Base-by-base conservation (phyloP, 2,113 vertebrate genomes). In the Colius striatus region DNA sequence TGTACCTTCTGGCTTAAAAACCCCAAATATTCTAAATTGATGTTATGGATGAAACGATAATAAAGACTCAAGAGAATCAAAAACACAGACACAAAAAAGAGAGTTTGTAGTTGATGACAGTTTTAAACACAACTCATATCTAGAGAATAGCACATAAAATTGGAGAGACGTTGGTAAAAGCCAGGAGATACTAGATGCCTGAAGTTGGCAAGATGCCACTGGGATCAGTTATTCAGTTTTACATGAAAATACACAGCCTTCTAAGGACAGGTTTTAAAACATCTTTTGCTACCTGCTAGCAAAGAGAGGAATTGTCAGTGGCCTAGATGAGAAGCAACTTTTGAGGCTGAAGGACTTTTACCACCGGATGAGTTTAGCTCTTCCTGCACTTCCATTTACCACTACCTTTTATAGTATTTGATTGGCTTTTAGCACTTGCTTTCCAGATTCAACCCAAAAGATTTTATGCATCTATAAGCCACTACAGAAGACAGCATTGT, bases 151-250 rank as follows among this genome's bases (percentile, higher is more conserved):
- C 74, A 43, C 20, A 63, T 32, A 89, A 81, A 90, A 92, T 1
- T 23, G 41, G 32, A 78, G 54, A 81, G 57, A 48, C 58, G 38
- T 32, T 84, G 5, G 3, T 22, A 65, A 72, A 87, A 93, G 55
- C 12, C 72, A 47, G 2, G 5, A 87, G 78, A 55, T 47, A 50
- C 73, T 73, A 83, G 65, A 84, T 79, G 53, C 92, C 21, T 9
- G 2, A 65, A 79, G 84, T 2, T 92, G 94, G 71, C 67, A 26
- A 27, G 61, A 77, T 22, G 75, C 50, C 87, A 60, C 8, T 45
- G 22, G 60, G 92, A 96, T 73, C 58, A 77, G 92, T 80, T 36
- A 91, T 2, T 51, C 51, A 51, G 62, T 73, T 95, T 70, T 66
- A 78, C n/a, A 34, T 17, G 45, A 16, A 61, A 72, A 87, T 73